Evolutionary conservation across 2,113 vertebrate genomes (phyloP), one percentile per base, ranked within the genome.

Genomic region (Cynopterus brachyotis): DNA sequence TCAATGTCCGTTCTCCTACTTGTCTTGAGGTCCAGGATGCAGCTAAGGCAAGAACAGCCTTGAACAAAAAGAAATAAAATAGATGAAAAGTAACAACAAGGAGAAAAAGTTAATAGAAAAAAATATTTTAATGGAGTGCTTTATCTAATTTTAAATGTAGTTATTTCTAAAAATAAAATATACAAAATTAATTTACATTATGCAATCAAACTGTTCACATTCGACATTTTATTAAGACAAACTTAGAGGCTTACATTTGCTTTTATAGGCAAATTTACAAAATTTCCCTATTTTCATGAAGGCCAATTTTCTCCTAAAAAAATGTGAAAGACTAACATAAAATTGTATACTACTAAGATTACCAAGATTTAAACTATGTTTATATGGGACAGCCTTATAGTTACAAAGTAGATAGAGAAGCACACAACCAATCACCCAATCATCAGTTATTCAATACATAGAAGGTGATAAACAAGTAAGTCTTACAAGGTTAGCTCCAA

Each of bases 21-120:
- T 99, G 99, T 95, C 99, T 98, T 95, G 99, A 99, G 22, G 99
- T 99, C 99, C 99, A 99, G 75, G 99, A 99, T 3, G 99, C 99
- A 82, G 99, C 99, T 97, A 99, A 99, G 95, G 99, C 99, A 92
- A 99, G 99, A 81, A 99, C 99, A 32, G 99, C 99, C 99, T 99
- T 97, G 55, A 47, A 53, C 90, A 91, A 97, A 96, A 59, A 83
- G 66, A 96, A 92, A 12, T 73, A 6, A 73, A 35, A 96, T 19
- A 84, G 12, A 81, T 15, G 81, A 50, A 91, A 84, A 55, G 42
- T 50, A 84, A 81, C 91, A 92, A 89, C 24, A 59, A 83, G 57
- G 24, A 53, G 5, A 89, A 42, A 89, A 12, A 86, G 26, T 69
- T 92, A 80, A 30, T 16, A 80, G 30, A 28, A 55, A 80, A 84